phyloP scores from a whole-genome alignment of 2,888 invertebrate species.

The Acanthococcus lagerstroemiae region DNA sequence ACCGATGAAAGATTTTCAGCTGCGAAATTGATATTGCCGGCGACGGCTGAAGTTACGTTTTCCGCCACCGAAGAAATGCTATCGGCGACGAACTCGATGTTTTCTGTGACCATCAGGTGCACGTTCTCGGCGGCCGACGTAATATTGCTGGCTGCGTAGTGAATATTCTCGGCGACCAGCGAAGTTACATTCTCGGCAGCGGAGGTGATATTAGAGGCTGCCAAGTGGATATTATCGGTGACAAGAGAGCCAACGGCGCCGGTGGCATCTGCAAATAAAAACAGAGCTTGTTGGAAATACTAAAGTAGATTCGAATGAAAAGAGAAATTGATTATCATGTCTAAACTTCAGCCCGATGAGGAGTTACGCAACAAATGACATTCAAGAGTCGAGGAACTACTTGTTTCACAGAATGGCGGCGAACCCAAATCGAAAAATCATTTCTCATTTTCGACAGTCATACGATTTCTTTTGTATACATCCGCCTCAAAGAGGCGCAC shows the following conservation, averaged over 20 bases:
- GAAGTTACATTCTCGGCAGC: conserved; percentile 46
- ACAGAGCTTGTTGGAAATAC: too few species aligned
- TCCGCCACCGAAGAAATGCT: conserved; percentile 30
- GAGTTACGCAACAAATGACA: too few species aligned
- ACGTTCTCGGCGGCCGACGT: conserved; percentile 44
- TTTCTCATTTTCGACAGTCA: too few species aligned
- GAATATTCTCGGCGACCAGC: conserved; percentile 45
- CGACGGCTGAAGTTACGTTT: conserved; percentile 35
- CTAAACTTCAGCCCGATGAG: neutral
- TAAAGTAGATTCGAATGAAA: neutral
- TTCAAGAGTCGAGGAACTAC: too few species aligned
- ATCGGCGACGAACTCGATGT: conserved; percentile 32
- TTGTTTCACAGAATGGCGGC: too few species aligned
- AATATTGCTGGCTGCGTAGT: conserved; percentile 41
- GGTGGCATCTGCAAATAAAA: neutral
- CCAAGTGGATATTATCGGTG: conserved; percentile 43
- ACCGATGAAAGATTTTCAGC: conserved; percentile 41
- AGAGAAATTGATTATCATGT: neutral
- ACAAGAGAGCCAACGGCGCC: conserved; percentile 6
- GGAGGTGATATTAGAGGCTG: conserved; percentile 41
- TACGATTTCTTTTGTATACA: too few species aligned
- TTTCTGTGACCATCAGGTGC: conserved; percentile 43
- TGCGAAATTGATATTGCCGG: conserved; percentile 43
- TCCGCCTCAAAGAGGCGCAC: too few species aligned
- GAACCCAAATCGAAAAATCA: too few species aligned